Evolutionary conservation across 1,140 invertebrate species (phyloP).

Genomic region (Latrodectus geometricus): DNA sequence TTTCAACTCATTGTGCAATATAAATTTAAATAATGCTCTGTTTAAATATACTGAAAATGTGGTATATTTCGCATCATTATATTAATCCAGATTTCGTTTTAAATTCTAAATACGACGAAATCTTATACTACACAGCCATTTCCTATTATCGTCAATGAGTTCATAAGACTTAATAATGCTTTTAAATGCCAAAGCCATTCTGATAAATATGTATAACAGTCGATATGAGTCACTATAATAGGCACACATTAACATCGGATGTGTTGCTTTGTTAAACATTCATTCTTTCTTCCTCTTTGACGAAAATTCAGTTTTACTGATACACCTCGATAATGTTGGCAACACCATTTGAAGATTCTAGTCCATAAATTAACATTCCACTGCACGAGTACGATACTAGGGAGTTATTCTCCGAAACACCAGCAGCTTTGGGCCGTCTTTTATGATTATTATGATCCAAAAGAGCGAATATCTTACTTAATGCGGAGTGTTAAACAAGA

Average conservation of each 20-base stretch:
- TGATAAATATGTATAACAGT: neutral
- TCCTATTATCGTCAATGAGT: too few relatives aligned
- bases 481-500: constrained; percentile 20
- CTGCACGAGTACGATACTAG: neutral
- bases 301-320: neutral
- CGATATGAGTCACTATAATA: too few relatives aligned
- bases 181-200: too few relatives aligned
- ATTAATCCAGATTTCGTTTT: too few relatives aligned
- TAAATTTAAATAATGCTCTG: too few relatives aligned
- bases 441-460: constrained; percentile 33
- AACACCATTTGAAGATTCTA: constrained; percentile 27
- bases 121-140: too few relatives aligned
- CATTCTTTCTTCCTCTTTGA: neutral
- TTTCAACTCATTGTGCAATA: too few relatives aligned
- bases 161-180: too few relatives aligned
- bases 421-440: constrained; percentile 23
- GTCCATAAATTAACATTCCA: constrained; percentile 40
- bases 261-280: neutral
- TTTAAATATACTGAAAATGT: too few relatives aligned
- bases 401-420: constrained; percentile 5
- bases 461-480: constrained; percentile 4
- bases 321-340: neutral
- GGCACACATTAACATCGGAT: neutral
- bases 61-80: too few relatives aligned
- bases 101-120: too few relatives aligned